Conservation (phyloP, 2,113 vertebrate genomes). For the Alosa alosa region DNA sequence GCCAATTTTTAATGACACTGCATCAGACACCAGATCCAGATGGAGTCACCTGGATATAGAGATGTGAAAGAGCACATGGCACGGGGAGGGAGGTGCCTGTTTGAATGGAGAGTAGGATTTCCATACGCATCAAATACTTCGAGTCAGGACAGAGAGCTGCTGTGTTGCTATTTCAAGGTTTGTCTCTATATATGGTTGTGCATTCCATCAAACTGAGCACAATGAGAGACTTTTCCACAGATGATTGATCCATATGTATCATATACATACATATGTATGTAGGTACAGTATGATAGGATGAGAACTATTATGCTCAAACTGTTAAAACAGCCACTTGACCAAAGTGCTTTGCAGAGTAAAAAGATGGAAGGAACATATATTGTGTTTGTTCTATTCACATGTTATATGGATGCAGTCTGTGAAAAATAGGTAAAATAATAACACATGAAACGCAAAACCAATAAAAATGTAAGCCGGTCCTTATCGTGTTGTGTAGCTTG, state of each 20-base stretch:
- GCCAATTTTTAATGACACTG: neutral
- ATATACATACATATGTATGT: no score
- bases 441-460: neutral
- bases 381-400: no score
- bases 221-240: neutral
- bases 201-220: neutral
- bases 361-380: no score
- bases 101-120: neutral
- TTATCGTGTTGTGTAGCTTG: neutral
- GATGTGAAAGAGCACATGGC: neutral
- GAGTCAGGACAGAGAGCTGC: neutral
- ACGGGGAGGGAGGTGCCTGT: neutral
- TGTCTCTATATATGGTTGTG: neutral
- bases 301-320: no score
- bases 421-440: neutral
- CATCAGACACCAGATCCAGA: neutral
- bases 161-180: neutral
- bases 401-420: no score
- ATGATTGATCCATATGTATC: no score
- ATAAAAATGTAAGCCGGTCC: neutral
- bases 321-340: no score
- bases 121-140: neutral
- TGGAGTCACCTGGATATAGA: neutral
- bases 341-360: no score
- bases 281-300: no score